A percentile compares a stretch with the other conserved stretches of the same genome.
Conservation (phyloP, 1,140 invertebrate genomes). For the Branchinecta lindahli region DNA sequence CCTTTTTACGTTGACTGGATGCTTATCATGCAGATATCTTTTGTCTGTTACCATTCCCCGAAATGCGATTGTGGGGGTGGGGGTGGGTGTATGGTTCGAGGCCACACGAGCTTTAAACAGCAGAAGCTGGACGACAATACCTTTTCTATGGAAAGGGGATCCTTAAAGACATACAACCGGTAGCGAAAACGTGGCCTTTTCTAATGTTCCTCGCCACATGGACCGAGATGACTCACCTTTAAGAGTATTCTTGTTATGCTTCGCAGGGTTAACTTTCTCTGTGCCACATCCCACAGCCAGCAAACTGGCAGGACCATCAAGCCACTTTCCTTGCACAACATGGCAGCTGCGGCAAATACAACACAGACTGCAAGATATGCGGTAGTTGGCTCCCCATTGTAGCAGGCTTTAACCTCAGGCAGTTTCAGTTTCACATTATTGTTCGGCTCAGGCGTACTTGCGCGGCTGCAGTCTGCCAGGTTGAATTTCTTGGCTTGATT, state of each 20-base stretch:
- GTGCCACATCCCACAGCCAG: conserved; percentile 53
- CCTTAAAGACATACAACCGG: too few relatives aligned
- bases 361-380: conserved; percentile 36
- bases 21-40: too few relatives aligned
- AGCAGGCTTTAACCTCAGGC: neutral
- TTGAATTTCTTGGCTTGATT: conserved; percentile 14
- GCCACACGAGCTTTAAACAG: too few relatives aligned
- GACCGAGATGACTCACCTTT: neutral
- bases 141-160: too few relatives aligned
- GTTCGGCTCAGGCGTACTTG: conserved; percentile 26
- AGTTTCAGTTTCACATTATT: conserved; percentile 3
- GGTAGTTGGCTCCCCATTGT: conserved; percentile 23
- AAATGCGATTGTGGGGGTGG: too few relatives aligned
- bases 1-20: too few relatives aligned
- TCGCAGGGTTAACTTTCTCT: conserved; percentile 14
- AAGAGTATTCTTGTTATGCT: neutral
- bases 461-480: neutral
- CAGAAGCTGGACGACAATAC: too few relatives aligned
- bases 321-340: conserved; percentile 78
- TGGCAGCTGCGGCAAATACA: conserved; percentile 45
- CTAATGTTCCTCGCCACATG: too few relatives aligned
- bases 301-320: conserved; percentile 73
- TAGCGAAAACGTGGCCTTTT: too few relatives aligned
- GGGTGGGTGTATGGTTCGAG: too few relatives aligned
- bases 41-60: too few relatives aligned